These are phyloP conservation scores for Lordiphosa fenestrarum DNA, from an alignment of 2,888 invertebrate species.

Conservation along the genomic window DNA sequence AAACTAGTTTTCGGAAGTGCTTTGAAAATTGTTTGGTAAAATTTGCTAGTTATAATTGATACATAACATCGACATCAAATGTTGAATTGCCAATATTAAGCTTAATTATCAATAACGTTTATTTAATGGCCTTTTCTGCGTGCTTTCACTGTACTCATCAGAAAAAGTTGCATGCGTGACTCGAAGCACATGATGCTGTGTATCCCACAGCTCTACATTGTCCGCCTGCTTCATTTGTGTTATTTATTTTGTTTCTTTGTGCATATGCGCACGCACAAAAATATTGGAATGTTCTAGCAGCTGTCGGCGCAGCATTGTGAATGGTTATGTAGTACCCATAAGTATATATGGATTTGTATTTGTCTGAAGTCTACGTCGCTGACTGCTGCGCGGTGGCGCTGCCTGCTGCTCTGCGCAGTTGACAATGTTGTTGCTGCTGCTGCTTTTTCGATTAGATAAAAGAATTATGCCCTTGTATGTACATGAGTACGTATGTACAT, in stretches of 20 bases:
- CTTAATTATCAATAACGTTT: too few species aligned
- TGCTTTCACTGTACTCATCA: slow-evolving; percentile 7
- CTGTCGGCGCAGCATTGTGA: slow-evolving; percentile 66
- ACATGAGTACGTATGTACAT: slow-evolving; percentile 4
- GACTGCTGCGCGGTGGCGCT: slow-evolving; percentile 36
- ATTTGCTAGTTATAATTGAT: too few species aligned
- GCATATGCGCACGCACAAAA: slow-evolving; percentile 36
- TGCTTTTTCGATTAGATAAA: slow-evolving; percentile 41
- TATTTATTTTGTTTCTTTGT: slow-evolving; percentile 16
- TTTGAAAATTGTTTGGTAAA: too few species aligned
- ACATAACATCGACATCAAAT: too few species aligned
- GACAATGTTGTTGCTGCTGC: slow-evolving; percentile 27
- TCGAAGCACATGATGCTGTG: slow-evolving; percentile 50
- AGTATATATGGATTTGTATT: slow-evolving; percentile 7
- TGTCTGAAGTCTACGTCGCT: slow-evolving; percentile 20
- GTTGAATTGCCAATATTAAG: too few species aligned
- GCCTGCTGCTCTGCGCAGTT: slow-evolving; percentile 33
- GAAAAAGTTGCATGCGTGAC: slow-evolving; percentile 53
- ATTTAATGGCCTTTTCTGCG: not conserved
- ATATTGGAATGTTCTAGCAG: slow-evolving; percentile 55
- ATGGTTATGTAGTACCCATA: slow-evolving; percentile 36
- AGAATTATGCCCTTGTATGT: slow-evolving; percentile 15
- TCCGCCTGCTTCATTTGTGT: slow-evolving; percentile 35
- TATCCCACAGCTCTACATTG: slow-evolving; percentile 15
- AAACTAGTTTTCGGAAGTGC: too few species aligned